A percentile compares a stretch with the other conserved stretches of the same genome.
These are phyloP conservation scores for Pheosia gnoma DNA, from an alignment of 2,888 invertebrate species.

Conservation along the genomic window DNA sequence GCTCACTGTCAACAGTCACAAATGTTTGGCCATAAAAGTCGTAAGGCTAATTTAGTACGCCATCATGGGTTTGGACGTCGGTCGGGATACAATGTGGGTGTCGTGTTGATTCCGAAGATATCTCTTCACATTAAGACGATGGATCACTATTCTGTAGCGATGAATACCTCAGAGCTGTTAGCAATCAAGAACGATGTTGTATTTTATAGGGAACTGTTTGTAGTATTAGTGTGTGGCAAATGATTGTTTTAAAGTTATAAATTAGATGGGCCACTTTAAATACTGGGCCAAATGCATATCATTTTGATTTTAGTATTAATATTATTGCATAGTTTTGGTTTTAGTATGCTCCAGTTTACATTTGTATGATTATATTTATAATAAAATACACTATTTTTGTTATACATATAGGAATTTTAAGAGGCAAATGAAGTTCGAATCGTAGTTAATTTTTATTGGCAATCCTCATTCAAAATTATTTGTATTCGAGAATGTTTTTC, in stretches of 20 bases:
- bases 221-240: background rate
- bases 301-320: background rate
- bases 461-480: too few relatives aligned
- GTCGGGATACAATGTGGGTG: slow-evolving; percentile 66
- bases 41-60: slow-evolving; percentile 66
- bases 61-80: slow-evolving; percentile 63
- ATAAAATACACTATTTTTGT: too few relatives aligned
- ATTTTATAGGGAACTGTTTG: background rate
- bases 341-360: background rate
- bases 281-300: background rate
- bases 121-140: slow-evolving; percentile 44
- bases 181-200: background rate
- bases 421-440: too few relatives aligned
- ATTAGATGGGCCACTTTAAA: background rate
- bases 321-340: background rate
- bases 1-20: slow-evolving; percentile 66
- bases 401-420: too few relatives aligned
- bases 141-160: slow-evolving; percentile 39
- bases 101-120: slow-evolving; percentile 70
- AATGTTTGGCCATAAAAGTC: slow-evolving; percentile 70
- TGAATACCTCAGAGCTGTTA: slow-evolving; percentile 2
- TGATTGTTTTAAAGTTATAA: background rate
- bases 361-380: background rate
- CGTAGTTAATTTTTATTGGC: too few relatives aligned
- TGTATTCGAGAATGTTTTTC: too few relatives aligned